Evolutionary conservation across 2,113 vertebrate species (phyloP).

Genomic region (Ceratotherium simum): DNA sequence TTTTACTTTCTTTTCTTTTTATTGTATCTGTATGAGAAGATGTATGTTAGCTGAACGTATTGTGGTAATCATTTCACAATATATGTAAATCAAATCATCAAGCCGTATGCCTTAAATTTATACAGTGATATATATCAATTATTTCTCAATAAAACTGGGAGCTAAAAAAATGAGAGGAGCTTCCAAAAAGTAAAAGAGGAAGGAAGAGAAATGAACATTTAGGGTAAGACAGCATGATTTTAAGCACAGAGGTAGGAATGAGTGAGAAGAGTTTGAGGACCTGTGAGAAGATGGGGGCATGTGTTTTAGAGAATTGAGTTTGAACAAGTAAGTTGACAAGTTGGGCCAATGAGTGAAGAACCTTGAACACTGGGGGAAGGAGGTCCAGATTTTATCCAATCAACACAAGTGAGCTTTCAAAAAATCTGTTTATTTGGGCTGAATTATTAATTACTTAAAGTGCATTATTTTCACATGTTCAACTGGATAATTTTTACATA

Average conservation of each 20-base stretch:
- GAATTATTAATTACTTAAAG: background rate
- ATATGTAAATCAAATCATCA: no score
- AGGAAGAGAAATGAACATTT: background rate
- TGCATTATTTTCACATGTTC: background rate
- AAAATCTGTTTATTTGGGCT: background rate
- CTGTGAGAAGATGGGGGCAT: background rate
- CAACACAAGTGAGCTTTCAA: background rate
- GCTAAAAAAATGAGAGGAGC: background rate
- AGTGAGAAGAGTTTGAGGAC: background rate
- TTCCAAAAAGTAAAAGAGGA: background rate
- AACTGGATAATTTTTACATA: background rate
- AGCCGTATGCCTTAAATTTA: no score
- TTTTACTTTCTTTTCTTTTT: no score
- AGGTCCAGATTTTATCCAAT: background rate
- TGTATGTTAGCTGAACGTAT: no score
- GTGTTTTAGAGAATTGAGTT: background rate
- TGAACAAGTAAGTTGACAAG: background rate
- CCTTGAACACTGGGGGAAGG: background rate
- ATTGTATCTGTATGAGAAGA: no score
- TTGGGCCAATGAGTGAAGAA: background rate
- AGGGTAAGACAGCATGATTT: background rate
- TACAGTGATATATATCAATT: no score
- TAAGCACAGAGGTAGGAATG: background rate
- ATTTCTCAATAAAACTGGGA: no score
- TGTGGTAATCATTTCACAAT: no score